Evolutionary conservation across 2,113 vertebrate genomes (phyloP), one percentile per base, ranked within the genome.

Genomic region (Cairina moschata): DNA sequence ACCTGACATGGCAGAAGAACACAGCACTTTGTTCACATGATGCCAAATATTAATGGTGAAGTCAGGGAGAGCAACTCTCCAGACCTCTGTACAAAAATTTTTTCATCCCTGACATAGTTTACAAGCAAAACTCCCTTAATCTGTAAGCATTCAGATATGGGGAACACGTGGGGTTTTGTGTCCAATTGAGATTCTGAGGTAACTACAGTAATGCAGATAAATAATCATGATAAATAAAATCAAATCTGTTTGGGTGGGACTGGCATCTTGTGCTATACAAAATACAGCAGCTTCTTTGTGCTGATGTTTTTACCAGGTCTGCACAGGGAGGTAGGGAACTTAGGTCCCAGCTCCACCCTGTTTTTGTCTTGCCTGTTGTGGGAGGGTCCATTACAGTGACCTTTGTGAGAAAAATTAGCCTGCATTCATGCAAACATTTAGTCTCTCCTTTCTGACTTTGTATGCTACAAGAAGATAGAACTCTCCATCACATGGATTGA

Each of bases 151-250:
- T 69, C 44, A 9, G 11, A 29, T 38, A 62, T 20, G 69, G 18
- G 6, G 8, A 38, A 17, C 66, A 6, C 0, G 0, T 18, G 52
- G 28, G n/a, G 17, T 75, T 88, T 83, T 18, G 2, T 68, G n/a
- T 86, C 38, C 55, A 59, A 1, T 6, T 29, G 22, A 7, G 25
- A 50, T 46, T 71, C n/a, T 50, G 52, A 86, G 42, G 32, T 50
- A 18, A 67, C 66, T 69, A 32, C 23, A 54, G 8, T 23, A 66
- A 86, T 71, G 62, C 11, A 74, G n/a, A 58, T 38, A 54, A 89
- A 78, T 65, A 91, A 77, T 42, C 63, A 38, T 36, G 34, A 69
- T 14, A 58, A 91, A 86, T 66, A 83, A 78, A 90, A 80, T 10
- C 16, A 69, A 44, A 58, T 78, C 34, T 76, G 5, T 59, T 75